A percentile compares a stretch with the other conserved stretches of the same genome.
These are phyloP conservation scores for Phytoseiulus persimilis DNA, from an alignment of 2,888 invertebrate genomes.

Conservation along the genomic window DNA sequence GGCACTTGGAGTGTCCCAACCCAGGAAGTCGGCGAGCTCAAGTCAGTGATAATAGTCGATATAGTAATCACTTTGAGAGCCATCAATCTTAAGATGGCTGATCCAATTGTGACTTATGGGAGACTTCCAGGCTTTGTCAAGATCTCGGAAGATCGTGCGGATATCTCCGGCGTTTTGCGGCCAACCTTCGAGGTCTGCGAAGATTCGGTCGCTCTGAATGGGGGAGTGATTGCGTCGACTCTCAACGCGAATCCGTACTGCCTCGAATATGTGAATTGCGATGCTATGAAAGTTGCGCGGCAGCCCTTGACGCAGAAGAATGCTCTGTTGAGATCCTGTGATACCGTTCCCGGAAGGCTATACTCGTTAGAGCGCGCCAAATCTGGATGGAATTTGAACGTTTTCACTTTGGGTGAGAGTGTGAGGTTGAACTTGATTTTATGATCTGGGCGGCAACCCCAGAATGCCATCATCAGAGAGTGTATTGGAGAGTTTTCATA, in stretches of 20 bases:
- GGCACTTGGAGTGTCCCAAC: too few species aligned
- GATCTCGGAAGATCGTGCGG: background rate
- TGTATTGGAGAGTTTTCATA: too few species aligned
- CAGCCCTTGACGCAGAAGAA: conserved; percentile 13
- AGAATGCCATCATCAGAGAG: too few species aligned
- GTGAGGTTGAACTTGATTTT: background rate
- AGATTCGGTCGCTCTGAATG: background rate
- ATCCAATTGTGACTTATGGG: too few species aligned
- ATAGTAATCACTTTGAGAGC: too few species aligned
- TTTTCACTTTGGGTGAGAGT: background rate
- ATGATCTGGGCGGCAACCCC: too few species aligned
- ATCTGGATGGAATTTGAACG: conserved; percentile 13
- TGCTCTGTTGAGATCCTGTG: background rate
- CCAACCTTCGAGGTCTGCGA: background rate
- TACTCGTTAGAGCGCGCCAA: background rate
- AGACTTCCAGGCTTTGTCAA: background rate
- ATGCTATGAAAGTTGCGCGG: background rate
- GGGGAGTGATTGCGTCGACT: background rate
- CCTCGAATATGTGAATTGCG: conserved; percentile 1
- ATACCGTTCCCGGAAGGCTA: conserved; percentile 10
- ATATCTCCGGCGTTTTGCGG: background rate
- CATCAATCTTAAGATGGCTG: too few species aligned
- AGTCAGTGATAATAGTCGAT: too few species aligned
- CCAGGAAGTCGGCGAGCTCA: too few species aligned
- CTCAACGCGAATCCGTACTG: background rate